A percentile compares a stretch with the other conserved stretches of the same genome.
phyloP scores from a whole-genome alignment of 2,888 invertebrate species.

The Spodoptera picta region DNA sequence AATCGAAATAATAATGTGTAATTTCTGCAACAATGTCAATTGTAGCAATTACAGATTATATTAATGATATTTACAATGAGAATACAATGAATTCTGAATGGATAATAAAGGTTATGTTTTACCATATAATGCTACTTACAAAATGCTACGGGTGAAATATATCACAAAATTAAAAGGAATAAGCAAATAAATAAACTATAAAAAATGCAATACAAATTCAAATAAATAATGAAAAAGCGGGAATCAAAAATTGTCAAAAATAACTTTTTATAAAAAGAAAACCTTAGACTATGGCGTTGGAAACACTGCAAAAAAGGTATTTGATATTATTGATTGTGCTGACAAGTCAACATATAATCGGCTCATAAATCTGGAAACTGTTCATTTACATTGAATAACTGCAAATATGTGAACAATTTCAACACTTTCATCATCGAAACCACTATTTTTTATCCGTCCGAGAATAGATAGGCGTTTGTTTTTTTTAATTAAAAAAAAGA shows the following conservation, averaged over 20 bases:
- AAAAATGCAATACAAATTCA: constrained; percentile 46
- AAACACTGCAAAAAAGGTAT: constrained; percentile 58
- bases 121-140: constrained; percentile 1
- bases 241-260: constrained; percentile 73
- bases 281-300: constrained; percentile 69
- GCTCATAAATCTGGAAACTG: constrained; percentile 20
- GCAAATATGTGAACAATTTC: constrained; percentile 19
- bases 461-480: constrained; percentile 80
- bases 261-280: constrained; percentile 74
- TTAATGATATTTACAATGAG: too few relatives aligned
- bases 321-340: constrained; percentile 50
- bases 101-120: constrained; percentile 14
- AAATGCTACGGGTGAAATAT: neutral
- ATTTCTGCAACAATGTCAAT: too few relatives aligned
- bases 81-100: too few relatives aligned
- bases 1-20: too few relatives aligned
- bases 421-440: constrained; percentile 52
- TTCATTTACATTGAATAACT: constrained; percentile 9
- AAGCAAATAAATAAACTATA: constrained; percentile 4
- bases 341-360: constrained; percentile 4
- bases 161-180: neutral
- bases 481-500: constrained; percentile 82
- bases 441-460: constrained; percentile 48
- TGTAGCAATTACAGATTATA: too few relatives aligned
- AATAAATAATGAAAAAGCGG: constrained; percentile 67